Evolutionary conservation across 2,888 invertebrate genomes (phyloP), one percentile per base, ranked within the genome.

Genomic region (Scaptomyza parva): DNA sequence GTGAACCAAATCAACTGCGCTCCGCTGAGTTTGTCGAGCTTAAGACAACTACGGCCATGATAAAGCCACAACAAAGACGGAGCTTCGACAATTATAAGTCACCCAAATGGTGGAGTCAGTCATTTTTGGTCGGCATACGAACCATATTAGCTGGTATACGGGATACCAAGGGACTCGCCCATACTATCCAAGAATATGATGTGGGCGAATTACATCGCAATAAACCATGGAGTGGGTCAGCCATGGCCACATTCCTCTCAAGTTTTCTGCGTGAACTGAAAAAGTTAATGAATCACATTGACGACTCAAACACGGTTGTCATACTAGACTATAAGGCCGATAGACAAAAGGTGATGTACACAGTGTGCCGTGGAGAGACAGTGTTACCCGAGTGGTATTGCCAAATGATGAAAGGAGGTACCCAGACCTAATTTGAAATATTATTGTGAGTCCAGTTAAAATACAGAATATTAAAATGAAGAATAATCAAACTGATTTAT

Each of bases 101-200:
- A 1, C 55, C 57, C 0, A 69, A 54, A 11, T 84, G 84, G 84
- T 84, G 88, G 84, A 51, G 69, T 24, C 84, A 84, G n/a, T 78
- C 86, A 7, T 84, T 62, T 39, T 47, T 84, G 18, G 84, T 83
- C 9, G 67, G 63, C 40, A 86, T 86, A 11, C 5, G 43, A 0
- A 70, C 63, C 0, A 77, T 84, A 22, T 24, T 67, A 1, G 63
- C 59, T 2, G 84, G 84, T 5, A 3, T 70, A 12, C 68, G 84
- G 1, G 68, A 86, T 17, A 0, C 33, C 0, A 1, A 45, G 2
- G 84, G 84, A 0, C 9, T 67, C 4, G 40, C 48, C 2, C 65
- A 48, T 6, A 18, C 41, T 1, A 67, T 86, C 11, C 11, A 58
- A 6, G 37, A 73, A 17, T 65, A 51, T 17, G 33, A 24, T 1